Conservation (phyloP, 2,888 invertebrate species). For the Harmothoe impar region DNA sequence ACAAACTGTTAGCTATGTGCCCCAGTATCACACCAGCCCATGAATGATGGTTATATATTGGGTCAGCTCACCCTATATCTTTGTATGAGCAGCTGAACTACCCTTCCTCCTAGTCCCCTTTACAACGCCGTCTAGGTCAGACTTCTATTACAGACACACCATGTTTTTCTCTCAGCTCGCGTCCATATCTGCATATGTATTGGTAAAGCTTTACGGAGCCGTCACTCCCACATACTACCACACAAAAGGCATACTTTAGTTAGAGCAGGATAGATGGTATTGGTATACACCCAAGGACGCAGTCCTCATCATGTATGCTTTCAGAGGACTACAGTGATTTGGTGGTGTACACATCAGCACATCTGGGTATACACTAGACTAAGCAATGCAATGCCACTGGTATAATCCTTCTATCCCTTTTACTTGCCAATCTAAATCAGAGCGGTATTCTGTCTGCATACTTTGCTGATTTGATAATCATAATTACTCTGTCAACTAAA, state of each 20-base stretch:
- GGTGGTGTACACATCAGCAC: too few species aligned
- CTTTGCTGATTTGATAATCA: too few species aligned
- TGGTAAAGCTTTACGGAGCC: not conserved
- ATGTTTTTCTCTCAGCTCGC: not conserved
- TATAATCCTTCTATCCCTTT: too few species aligned
- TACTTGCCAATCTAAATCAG: too few species aligned
- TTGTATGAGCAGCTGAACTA: not conserved
- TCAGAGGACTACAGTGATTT: too few species aligned
- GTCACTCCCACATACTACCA: not conserved
- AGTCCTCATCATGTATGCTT: too few species aligned
- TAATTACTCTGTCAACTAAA: too few species aligned
- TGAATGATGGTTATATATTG: constrained; percentile 10
- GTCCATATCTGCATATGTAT: not conserved
- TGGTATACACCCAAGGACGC: not conserved
- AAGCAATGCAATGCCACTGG: too few species aligned
- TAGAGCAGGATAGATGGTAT: constrained; percentile 25
- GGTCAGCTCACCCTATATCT: not conserved
- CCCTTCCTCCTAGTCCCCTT: not conserved
- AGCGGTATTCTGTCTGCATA: too few species aligned
- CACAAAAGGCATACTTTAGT: not conserved
- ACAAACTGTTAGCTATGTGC: not conserved
- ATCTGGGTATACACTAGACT: too few species aligned
- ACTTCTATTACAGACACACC: constrained; percentile 17
- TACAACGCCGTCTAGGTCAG: not conserved
- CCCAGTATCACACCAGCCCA: not conserved